Percentiles rank a stretch among this genome's conserved stretches.
Conservation (phyloP, 2,797 vertebrate genomes). For the Sebastes matsubarae region DNA sequence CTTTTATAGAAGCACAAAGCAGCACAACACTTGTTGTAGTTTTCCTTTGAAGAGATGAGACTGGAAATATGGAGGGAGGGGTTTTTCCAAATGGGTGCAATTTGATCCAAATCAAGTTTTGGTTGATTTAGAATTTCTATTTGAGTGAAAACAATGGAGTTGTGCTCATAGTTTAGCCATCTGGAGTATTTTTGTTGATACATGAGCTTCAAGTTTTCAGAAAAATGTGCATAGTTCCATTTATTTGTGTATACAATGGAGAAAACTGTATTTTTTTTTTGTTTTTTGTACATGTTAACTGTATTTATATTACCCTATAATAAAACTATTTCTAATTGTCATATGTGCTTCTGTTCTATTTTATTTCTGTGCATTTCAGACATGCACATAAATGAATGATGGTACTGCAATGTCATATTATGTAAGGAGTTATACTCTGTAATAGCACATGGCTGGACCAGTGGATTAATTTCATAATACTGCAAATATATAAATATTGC, state of each 20-base stretch:
- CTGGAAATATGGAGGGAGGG: background rate
- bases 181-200: too few relatives aligned
- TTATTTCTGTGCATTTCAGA: background rate
- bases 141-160: too few relatives aligned
- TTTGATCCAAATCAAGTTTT: background rate
- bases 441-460: conserved; percentile 77
- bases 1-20: conserved; percentile 66
- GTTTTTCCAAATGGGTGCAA: background rate
- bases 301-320: conserved; percentile 11
- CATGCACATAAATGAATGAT: background rate
- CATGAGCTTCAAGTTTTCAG: too few relatives aligned
- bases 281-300: conserved; percentile 28
- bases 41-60: conserved; percentile 9
- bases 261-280: background rate
- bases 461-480: too few relatives aligned
- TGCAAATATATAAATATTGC: too few relatives aligned
- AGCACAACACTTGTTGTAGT: background rate
- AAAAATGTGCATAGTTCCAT: too few relatives aligned
- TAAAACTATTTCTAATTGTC: conserved; percentile 35
- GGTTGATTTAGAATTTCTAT: too few relatives aligned
- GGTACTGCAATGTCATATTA: conserved; percentile 70
- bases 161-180: too few relatives aligned
- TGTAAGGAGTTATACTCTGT: conserved; percentile 83
- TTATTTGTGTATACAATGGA: too few relatives aligned
- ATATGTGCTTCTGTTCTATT: background rate